A percentile compares a stretch with the other conserved stretches of the same genome.
These are phyloP conservation scores for Oscheius myriophilus DNA, from an alignment of 2,888 invertebrate species.

Conservation along the genomic window DNA sequence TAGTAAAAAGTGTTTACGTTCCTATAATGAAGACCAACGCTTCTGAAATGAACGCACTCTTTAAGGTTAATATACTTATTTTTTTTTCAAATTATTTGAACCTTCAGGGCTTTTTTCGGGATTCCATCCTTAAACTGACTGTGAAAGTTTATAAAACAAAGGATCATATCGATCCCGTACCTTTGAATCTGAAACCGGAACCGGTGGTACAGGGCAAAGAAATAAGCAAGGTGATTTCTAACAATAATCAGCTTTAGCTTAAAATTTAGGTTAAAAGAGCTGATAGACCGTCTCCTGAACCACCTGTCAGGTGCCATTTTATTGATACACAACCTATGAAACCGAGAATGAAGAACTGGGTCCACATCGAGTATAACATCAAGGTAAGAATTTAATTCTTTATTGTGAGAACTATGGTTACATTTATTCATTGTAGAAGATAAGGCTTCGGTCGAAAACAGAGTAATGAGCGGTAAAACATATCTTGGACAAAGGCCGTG, in stretches of 20 bases:
- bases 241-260: too few relatives aligned
- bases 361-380: constrained; percentile 20
- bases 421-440: too few relatives aligned
- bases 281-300: background rate
- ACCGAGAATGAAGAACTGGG: constrained; percentile 25
- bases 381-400: constrained; percentile 1
- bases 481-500: too few relatives aligned
- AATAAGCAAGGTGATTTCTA: background rate
- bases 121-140: background rate
- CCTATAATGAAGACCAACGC: constrained; percentile 11
- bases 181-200: background rate
- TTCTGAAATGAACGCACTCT: background rate
- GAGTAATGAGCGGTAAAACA: too few relatives aligned
- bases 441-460: too few relatives aligned
- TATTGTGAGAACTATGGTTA: too few relatives aligned
- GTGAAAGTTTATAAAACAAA: background rate
- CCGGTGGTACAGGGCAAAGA: background rate
- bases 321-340: background rate
- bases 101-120: background rate
- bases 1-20: constrained; percentile 6
- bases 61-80: background rate
- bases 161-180: background rate
- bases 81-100: background rate
- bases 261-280: too few relatives aligned
- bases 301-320: constrained; percentile 1